Percentiles rank a stretch among this genome's conserved stretches.
Conservation (phyloP, 2,797 vertebrate species). For the Tenualosa thibaudeaui region DNA sequence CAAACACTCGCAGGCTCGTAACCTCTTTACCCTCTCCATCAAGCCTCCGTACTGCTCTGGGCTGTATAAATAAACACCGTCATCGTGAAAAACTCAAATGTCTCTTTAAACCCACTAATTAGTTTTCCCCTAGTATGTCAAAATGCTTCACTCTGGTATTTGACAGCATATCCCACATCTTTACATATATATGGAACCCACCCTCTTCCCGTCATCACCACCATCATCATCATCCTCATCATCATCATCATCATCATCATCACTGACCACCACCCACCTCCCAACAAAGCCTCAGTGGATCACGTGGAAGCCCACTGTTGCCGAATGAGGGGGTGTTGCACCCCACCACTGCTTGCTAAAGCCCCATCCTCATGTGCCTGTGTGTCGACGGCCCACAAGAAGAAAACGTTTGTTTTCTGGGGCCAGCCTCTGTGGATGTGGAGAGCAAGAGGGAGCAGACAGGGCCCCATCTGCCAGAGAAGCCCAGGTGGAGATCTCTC, state of each 20-base stretch:
- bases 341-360: constrained; percentile 5
- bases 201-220: neutral
- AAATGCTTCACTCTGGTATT: constrained; percentile 55
- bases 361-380: constrained; percentile 34
- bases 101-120: constrained; percentile 65
- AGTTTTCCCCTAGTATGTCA: constrained; percentile 61
- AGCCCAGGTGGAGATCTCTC: constrained; percentile 42
- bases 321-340: neutral
- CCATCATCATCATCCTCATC: neutral
- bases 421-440: constrained; percentile 36
- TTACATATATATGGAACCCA: neutral
- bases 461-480: constrained; percentile 2
- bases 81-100: constrained; percentile 58
- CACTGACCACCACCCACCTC: neutral
- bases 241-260: neutral
- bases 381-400: constrained; percentile 11
- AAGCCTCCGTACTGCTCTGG: constrained; percentile 58
- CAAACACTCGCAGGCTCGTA: constrained; percentile 70
- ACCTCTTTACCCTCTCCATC: constrained; percentile 64
- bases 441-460: constrained; percentile 40
- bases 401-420: constrained; percentile 53
- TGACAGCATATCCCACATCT: neutral
- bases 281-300: neutral
- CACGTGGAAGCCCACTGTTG: constrained; percentile 18
- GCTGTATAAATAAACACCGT: constrained; percentile 68